Percentiles rank a stretch among this genome's conserved stretches.
Evolutionary conservation across 1,140 invertebrate genomes (phyloP).

Genomic region (Drosophila rhopaloa): DNA sequence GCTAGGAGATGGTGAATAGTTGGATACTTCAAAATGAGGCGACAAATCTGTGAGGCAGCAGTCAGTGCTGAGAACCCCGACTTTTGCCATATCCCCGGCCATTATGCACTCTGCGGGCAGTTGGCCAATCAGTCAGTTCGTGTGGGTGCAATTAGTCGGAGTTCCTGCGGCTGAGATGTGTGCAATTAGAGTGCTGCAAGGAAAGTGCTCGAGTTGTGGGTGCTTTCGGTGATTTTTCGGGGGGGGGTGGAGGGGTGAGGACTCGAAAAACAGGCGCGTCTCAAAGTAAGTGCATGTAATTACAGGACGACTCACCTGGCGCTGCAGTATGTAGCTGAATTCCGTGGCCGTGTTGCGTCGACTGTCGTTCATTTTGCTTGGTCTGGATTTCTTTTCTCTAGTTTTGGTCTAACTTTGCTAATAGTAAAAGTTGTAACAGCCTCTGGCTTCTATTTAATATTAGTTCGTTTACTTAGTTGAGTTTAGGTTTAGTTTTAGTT

Average conservation of each 20-base stretch:
- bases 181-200: constrained; percentile 70
- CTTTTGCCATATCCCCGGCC: constrained; percentile 18
- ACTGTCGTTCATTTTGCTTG: constrained; percentile 78
- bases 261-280: constrained; percentile 13
- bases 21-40: neutral
- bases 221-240: constrained; percentile 6
- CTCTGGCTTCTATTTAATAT: constrained; percentile 42
- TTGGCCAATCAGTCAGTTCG: constrained; percentile 25
- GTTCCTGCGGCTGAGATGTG: constrained; percentile 61
- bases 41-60: neutral
- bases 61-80: constrained; percentile 15
- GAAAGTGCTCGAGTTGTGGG: constrained; percentile 30
- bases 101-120: constrained; percentile 30
- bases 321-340: constrained; percentile 83
- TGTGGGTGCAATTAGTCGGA: constrained; percentile 56
- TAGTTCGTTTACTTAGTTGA: constrained; percentile 40
- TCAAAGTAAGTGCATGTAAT: constrained; percentile 49
- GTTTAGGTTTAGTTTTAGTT: constrained; percentile 25
- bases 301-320: constrained; percentile 68
- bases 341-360: constrained; percentile 83
- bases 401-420: constrained; percentile 41
- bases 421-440: constrained; percentile 56
- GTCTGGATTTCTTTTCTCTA: neutral
- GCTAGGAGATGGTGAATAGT: too few species aligned
- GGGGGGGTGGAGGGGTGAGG: constrained; percentile 12